Evolutionary conservation across 1,140 invertebrate genomes (phyloP), one percentile per base, ranked within the genome.

Genomic region (Zophobas atratus): DNA sequence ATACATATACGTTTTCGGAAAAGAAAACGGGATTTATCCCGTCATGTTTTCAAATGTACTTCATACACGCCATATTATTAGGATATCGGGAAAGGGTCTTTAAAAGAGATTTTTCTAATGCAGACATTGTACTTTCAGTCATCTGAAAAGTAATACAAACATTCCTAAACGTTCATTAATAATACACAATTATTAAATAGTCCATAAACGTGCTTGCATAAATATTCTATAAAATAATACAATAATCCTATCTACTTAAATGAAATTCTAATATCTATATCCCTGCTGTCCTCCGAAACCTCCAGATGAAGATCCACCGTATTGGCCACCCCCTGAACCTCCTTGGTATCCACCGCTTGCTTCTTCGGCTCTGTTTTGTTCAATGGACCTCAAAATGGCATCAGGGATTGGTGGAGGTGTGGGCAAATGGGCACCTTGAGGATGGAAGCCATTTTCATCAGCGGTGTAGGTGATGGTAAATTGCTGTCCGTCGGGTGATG

Each of bases 391-490:
- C n/a, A 88, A 75, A 80, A 90, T 90, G 1, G 84, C 86, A 34
- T 85, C 85, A 4, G 91, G 90, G 43, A 90, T 85, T 76, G 90
- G 90, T 1, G 89, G 89, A 5, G 90, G 86, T 0, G 87, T 84
- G 6, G 88, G 87, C 43, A 90, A 85, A 78, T 90, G 89, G 46
- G 86, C 89, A 36, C 89, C 90, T 5, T 84, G 79, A 35, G 92
- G 87, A 46, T 89, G 84, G 84, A 92, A 93, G 6, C 92, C 92
- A 79, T 92, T 91, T 80, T 92, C 91, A 82, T 92, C 91, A 48
- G 92, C 92, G 36, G 87, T 89, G 81, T 87, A 87, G 4, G 56
- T 79, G 20, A 86, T 70, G 8, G 43, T 74, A 57, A 82, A 83
- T 20, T 77, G 49, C 80, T 81, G 78, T 33, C 84, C 84, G 70